Base-by-base conservation (phyloP, 2,113 vertebrate species). In the Syngnathoides biaculeatus region DNA sequence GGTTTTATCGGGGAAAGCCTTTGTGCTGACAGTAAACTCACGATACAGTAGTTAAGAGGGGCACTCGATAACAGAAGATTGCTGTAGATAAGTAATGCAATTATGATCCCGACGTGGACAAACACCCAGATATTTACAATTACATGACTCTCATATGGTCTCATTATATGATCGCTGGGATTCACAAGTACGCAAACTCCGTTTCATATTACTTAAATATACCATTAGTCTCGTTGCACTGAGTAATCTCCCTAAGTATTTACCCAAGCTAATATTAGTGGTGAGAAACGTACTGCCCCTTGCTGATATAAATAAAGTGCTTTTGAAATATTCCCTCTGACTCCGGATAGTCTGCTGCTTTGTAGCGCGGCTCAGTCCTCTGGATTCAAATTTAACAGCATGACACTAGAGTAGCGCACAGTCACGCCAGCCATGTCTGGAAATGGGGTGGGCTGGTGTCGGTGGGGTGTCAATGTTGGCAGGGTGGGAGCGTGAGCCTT, bases 321-420 rank as follows among this genome's bases (percentile, higher is more conserved):
- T 92, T 93, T 92, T 84, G 90, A 96, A 97, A 95, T 98, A 96
- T 93, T 94, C 92, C 86, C 85, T 86, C 90, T 90, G 96, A 95
- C 95, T 99, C 95, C 95, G 94, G 93, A 94, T 94, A 93, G 96
- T 98, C 95, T 98, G 93, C 89, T 90, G 89, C 88, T 87, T 89
- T 88, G 89, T 90, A 92, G 82, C 90, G 89, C 94, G 91, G 91
- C 85, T 87, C 91, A 89, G 92, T 89, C 89, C 91, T 85, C 67
- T 87, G 90, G 89, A 90, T 93, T 95, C 95, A 93, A 91, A 94
- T 96, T 94, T 96, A 96, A 96, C 94, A 89, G 91, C 91, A 85
- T 95, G 94, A 95, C 94, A 95, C 90, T 89, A 93, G 93, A 95
- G 93, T 89, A 92, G 91, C 71, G 70, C 92, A 89, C 90, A 91